Percentiles rank a stretch among this genome's conserved stretches.
phyloP scores from a whole-genome alignment of 2,888 invertebrate genomes.

The Drosophila rellima region DNA sequence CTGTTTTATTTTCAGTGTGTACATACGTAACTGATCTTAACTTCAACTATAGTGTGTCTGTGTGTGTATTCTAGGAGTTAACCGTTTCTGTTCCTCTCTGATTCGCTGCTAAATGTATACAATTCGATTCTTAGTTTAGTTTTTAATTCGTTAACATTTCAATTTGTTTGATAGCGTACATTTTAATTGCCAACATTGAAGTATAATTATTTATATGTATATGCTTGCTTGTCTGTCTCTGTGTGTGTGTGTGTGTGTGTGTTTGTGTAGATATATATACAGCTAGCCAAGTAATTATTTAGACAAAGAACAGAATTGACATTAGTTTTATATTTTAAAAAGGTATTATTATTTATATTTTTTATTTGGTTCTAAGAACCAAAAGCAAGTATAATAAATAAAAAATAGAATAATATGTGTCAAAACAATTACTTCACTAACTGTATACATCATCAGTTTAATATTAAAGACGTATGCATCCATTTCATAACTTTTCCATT shows the following conservation, averaged over 20 bases:
- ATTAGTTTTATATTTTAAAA: background rate
- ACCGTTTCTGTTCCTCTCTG: slow-evolving; percentile 3
- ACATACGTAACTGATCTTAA: background rate
- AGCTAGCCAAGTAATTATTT: background rate
- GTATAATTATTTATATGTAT: slow-evolving; percentile 56
- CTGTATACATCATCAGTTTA: slow-evolving; percentile 22
- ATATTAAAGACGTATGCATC: slow-evolving; percentile 32
- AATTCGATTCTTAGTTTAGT: slow-evolving; percentile 20
- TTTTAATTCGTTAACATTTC: slow-evolving; percentile 54
- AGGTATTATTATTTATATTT: background rate
- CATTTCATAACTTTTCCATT: slow-evolving; percentile 52
- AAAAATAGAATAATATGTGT: background rate
- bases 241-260: slow-evolving; percentile 20
- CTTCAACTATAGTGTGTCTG: background rate
- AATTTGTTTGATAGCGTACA: slow-evolving; percentile 60
- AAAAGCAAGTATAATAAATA: background rate
- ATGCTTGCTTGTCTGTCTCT: slow-evolving; percentile 23
- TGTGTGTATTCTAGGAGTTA: slow-evolving; percentile 6
- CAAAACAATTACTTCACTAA: background rate
- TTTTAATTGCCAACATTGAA: slow-evolving; percentile 77
- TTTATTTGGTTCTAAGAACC: background rate
- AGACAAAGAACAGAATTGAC: background rate
- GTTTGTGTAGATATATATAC: no score
- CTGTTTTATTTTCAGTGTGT: background rate
- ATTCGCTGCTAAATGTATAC: slow-evolving; percentile 1